phyloP scores from a whole-genome alignment of 2,888 invertebrate genomes.

The Euzophera pinguis region DNA sequence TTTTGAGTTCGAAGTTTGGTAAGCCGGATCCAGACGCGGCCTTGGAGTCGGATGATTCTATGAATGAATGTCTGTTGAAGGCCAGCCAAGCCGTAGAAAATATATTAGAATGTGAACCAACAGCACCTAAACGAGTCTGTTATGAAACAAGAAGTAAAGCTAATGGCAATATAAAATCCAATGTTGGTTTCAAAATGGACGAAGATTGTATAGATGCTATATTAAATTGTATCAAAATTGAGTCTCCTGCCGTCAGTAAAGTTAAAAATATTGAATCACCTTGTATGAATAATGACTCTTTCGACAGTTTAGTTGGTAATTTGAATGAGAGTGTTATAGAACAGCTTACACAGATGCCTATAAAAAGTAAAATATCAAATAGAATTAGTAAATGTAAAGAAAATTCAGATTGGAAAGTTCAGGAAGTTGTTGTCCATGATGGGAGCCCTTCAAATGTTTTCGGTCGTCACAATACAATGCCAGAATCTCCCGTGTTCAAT shows the following conservation, averaged over 20 bases:
- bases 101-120: conserved; percentile 38
- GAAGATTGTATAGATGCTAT: conserved; percentile 67
- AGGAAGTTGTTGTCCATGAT: conserved; percentile 48
- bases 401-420: conserved; percentile 43
- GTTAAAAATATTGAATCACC: conserved; percentile 50
- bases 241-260: conserved; percentile 49
- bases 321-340: conserved; percentile 71
- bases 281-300: conserved; percentile 64
- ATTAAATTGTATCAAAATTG: conserved; percentile 56
- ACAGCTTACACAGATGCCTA: conserved; percentile 58
- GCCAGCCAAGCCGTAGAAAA: conserved; percentile 72
- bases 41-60: conserved; percentile 72
- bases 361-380: conserved; percentile 32
- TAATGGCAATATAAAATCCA: conserved; percentile 27
- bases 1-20: conserved; percentile 63
- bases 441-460: conserved; percentile 56
- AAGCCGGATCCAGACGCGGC: conserved; percentile 59
- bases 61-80: conserved; percentile 71
- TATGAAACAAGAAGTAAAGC: conserved; percentile 30
- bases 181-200: conserved; percentile 47
- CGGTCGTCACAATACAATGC: conserved; percentile 69
- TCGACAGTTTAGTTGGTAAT: conserved; percentile 66
- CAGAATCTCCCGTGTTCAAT: conserved; percentile 51
- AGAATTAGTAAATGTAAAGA: conserved; percentile 27
- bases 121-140: conserved; percentile 40